Evolutionary conservation across 2,113 vertebrate species (phyloP), one percentile per base, ranked within the genome.

Genomic region (Aramus guarauna): DNA sequence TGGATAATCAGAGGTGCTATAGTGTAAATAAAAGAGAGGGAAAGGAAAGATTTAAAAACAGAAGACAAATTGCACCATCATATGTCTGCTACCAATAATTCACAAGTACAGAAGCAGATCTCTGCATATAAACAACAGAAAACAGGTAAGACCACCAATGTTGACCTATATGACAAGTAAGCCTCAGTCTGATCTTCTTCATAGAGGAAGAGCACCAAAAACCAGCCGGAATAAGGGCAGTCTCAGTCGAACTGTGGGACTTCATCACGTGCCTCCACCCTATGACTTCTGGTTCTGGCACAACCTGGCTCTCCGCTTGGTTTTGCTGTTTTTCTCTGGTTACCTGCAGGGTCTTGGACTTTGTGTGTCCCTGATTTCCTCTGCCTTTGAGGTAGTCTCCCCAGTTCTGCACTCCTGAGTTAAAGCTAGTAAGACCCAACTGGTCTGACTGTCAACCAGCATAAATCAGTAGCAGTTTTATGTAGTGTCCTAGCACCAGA

Each of bases 181-280:
- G 60, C 7, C 18, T 64, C 58, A 68, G 5, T 3, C 13, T 81
- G 15, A 23, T 32, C 20, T 66, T 94, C 36, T n/a, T 68, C 27
- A 11, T 0, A 16, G 55, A n/a, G 6, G 34, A n/a, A 22, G 34
- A 71, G 30, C 66, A 30, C 11, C 13, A 52, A 47, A 55, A 41
- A 13, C 1, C 50, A 30, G 9, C 6, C 14, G 15, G 55, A 55
- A 9, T 2, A 26, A 47, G 18, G 41, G 15, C n/a, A 23, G 32
- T 4, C 43, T 47, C 34, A 24, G 30, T 7, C 18, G 59, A 36
- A 50, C 21, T 72, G 23, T 26, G 20, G 12, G 14, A 20, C 13
- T 47, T 58, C 32, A 34, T 12, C 24, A 5, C 0, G 1, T 30
- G 5, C 9, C 34, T 75, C 13, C 15, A 15, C 2, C 8, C 27